A percentile compares a stretch with the other conserved stretches of the same genome.
phyloP scores from a whole-genome alignment of 2,888 invertebrate genomes.

The Heliconius erato region DNA sequence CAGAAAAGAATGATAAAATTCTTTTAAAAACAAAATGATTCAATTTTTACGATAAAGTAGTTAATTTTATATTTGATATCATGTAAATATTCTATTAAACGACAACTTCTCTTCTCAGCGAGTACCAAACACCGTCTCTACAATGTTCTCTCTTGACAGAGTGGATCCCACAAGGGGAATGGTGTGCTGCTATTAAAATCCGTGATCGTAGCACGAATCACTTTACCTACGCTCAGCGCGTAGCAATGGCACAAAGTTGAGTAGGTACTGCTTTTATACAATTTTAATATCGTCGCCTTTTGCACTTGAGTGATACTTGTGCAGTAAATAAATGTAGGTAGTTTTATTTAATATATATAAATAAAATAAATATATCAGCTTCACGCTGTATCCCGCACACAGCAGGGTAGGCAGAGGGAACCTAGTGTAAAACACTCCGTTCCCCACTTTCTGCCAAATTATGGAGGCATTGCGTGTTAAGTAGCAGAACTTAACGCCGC shows the following conservation, averaged over 20 bases:
- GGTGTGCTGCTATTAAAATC: slow-evolving; percentile 3
- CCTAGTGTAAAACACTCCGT: no score
- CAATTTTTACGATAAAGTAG: no score
- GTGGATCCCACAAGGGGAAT: not conserved
- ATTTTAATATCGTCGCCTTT: not conserved
- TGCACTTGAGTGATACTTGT: not conserved
- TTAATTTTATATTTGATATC: no score
- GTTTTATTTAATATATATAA: not conserved
- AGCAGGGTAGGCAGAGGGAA: no score
- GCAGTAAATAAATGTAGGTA: not conserved
- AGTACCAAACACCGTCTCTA: not conserved
- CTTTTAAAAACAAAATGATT: no score
- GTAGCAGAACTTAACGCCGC: no score
- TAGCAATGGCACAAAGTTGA: not conserved
- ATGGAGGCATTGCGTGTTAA: no score
- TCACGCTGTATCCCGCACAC: no score
- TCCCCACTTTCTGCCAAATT: no score
- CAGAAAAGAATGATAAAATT: no score
- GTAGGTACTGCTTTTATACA: not conserved
- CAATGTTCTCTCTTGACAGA: not conserved
- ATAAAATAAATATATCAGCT: no score
- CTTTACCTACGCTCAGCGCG: not conserved
- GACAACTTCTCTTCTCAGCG: not conserved
- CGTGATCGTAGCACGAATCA: not conserved
- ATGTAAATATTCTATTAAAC: no score